Percentiles rank a stretch among this genome's conserved stretches.
phyloP scores from a whole-genome alignment of 2,797 vertebrate genomes.

The Gastrophryne carolinensis region DNA sequence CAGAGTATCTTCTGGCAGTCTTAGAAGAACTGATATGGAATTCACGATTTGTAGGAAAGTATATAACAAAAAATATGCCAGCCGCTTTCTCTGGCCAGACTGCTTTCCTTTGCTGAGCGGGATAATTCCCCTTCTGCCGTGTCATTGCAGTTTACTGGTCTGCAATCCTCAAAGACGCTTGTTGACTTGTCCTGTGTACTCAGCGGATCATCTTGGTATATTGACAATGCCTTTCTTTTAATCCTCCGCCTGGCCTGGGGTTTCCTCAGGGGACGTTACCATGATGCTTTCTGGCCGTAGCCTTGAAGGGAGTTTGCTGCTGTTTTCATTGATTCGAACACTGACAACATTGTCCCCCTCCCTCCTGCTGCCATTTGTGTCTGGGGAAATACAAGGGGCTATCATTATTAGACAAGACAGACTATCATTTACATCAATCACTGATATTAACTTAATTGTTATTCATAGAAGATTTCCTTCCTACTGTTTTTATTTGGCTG shows the following conservation, averaged over 20 bases:
- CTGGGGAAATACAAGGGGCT: too few relatives aligned
- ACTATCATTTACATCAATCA: too few relatives aligned
- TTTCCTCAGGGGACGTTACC: conserved; percentile 21
- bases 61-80: background rate
- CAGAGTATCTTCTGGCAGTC: too few relatives aligned
- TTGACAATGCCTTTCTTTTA: conserved; percentile 22
- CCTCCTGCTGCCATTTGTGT: too few relatives aligned
- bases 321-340: background rate
- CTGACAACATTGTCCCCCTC: background rate
- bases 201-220: conserved; percentile 12
- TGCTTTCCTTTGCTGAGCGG: background rate
- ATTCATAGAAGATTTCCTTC: too few relatives aligned
- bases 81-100: background rate
- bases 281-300: background rate
- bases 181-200: conserved; percentile 32
- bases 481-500: too few relatives aligned
- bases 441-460: too few relatives aligned
- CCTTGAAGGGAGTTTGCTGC: background rate
- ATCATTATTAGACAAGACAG: too few relatives aligned
- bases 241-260: background rate
- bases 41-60: too few relatives aligned
- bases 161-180: background rate
- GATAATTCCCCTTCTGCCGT: background rate
- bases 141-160: background rate
- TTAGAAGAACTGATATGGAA: too few relatives aligned